These are phyloP conservation scores for Heliconius hewitsoni DNA, from an alignment of 1,140 invertebrate genomes.

Conservation along the genomic window DNA sequence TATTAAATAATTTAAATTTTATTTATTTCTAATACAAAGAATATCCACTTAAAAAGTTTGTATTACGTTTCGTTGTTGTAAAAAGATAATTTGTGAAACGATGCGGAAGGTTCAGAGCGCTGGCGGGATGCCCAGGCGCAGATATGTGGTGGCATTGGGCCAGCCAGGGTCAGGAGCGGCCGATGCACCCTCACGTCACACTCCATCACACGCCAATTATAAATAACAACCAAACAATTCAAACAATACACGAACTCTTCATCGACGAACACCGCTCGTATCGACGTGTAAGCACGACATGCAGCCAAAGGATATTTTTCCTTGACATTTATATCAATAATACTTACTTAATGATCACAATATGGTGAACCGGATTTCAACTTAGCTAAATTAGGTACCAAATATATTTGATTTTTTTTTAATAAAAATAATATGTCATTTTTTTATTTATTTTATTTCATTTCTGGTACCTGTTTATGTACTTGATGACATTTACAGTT, in stretches of 20 bases:
- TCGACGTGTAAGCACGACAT: slow-evolving; percentile 9
- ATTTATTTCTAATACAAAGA: background rate
- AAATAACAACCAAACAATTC: slow-evolving; percentile 39
- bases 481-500: no score
- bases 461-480: no score
- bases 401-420: background rate
- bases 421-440: no score
- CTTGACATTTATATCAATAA: slow-evolving; percentile 24
- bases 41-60: background rate
- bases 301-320: slow-evolving; percentile 13
- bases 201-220: slow-evolving; percentile 53
- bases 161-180: slow-evolving; percentile 77
- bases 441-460: no score
- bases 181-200: slow-evolving; percentile 62
- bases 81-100: slow-evolving; percentile 58
- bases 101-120: slow-evolving; percentile 67
- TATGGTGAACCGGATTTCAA: slow-evolving; percentile 18
- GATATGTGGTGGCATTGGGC: slow-evolving; percentile 72
- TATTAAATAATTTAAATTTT: no score
- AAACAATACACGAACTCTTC: slow-evolving; percentile 19
- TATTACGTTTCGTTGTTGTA: slow-evolving; percentile 4
- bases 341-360: slow-evolving; percentile 11
- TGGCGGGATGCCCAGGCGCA: slow-evolving; percentile 65
- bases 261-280: slow-evolving; percentile 18
- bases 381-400: background rate